Conservation (phyloP, 1,140 invertebrate species). For the Galleria mellonella region DNA sequence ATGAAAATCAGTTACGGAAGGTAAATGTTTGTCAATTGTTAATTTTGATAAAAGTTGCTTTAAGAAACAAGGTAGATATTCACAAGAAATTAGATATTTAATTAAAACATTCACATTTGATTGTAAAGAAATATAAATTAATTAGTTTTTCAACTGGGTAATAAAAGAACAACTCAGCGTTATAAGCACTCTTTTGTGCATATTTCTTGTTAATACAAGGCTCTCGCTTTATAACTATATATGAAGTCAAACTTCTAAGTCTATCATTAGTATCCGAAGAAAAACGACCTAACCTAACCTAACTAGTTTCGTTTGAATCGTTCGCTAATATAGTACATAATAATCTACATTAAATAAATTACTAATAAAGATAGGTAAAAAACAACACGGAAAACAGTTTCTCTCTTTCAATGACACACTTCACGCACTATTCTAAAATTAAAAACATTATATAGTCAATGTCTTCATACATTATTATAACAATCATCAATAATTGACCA, state of each 20-base stretch:
- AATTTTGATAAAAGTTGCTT: no score
- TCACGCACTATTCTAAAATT: slow-evolving; percentile 11
- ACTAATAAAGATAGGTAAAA: not conserved
- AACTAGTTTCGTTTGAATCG: not conserved
- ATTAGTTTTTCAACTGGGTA: no score
- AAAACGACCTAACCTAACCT: not conserved
- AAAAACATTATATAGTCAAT: slow-evolving; percentile 28
- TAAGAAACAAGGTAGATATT: no score
- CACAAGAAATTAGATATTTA: no score
- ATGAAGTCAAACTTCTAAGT: slow-evolving; percentile 4
- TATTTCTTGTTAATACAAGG: not conserved
- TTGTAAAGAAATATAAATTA: no score
- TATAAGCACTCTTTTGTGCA: slow-evolving; percentile 1
- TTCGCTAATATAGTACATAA: not conserved
- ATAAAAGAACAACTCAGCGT: no score
- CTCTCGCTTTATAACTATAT: not conserved
- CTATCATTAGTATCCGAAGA: not conserved
- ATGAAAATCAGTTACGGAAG: no score
- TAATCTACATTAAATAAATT: not conserved
- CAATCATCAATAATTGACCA: slow-evolving; percentile 49
- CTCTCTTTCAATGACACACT: slow-evolving; percentile 1
- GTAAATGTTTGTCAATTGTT: no score
- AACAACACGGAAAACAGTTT: not conserved
- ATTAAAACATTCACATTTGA: no score
- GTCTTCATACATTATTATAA: slow-evolving; percentile 33